These are phyloP conservation scores for Patella ulyssiponensis DNA, from an alignment of 2,888 invertebrate species.

Conservation along the genomic window DNA sequence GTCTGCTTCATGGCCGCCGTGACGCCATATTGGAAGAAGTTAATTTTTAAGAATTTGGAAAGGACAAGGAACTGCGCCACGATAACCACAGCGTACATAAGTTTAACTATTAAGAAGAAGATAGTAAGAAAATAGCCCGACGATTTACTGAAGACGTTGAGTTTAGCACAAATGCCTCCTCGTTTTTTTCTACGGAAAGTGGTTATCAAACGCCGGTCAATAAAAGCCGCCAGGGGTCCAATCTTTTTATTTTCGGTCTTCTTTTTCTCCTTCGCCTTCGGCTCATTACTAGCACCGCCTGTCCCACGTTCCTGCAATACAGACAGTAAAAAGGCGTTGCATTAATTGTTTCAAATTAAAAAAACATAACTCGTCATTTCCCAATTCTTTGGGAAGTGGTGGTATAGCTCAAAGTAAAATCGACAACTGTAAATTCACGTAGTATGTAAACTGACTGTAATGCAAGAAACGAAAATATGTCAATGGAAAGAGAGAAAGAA, in stretches of 20 bases:
- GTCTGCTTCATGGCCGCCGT: constrained; percentile 47
- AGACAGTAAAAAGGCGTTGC: too few relatives aligned
- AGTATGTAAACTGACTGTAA: too few relatives aligned
- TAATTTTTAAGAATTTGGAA: constrained; percentile 51
- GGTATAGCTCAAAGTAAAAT: too few relatives aligned
- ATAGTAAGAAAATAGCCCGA: constrained; percentile 54
- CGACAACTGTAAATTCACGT: too few relatives aligned
- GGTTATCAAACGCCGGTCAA: not conserved
- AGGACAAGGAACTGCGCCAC: constrained; percentile 54
- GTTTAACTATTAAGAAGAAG: constrained; percentile 50
- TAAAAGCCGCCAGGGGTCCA: not conserved
- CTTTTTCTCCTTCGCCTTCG: not conserved
- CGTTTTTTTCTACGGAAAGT: not conserved
- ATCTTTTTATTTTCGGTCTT: not conserved
- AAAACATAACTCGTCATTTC: too few relatives aligned
- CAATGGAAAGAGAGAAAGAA: too few relatives aligned
- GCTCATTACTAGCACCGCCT: too few relatives aligned
- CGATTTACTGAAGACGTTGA: constrained; percentile 44
- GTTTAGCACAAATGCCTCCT: not conserved
- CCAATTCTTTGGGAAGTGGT: too few relatives aligned
- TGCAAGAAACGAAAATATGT: too few relatives aligned
- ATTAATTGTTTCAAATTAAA: too few relatives aligned
- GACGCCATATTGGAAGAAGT: constrained; percentile 51
- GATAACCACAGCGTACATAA: constrained; percentile 49
- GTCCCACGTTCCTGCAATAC: too few relatives aligned